Conservation (phyloP, 2,113 vertebrate species). For the Australoheros scitulus region DNA sequence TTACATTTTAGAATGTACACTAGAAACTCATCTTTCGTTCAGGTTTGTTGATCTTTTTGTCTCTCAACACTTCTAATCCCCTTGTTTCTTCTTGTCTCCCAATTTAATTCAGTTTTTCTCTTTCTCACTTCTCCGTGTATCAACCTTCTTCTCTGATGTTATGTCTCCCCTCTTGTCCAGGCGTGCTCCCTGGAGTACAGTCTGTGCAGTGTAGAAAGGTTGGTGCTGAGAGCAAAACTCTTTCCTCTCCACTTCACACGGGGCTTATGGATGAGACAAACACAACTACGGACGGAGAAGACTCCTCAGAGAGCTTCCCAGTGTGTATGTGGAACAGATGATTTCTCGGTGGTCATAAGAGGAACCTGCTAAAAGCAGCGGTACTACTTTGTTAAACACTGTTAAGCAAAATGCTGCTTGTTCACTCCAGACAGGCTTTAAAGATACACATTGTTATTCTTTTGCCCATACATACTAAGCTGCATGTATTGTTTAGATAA, state of each 20-base stretch:
- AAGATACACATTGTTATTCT: neutral
- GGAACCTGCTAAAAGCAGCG: conserved; percentile 45
- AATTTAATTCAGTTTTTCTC: conserved; percentile 29
- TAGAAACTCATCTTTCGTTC: neutral
- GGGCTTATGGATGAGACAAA: conserved; percentile 65
- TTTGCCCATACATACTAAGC: neutral
- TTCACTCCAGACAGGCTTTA: neutral
- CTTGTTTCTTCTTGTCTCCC: conserved; percentile 35
- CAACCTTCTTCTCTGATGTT: conserved; percentile 17
- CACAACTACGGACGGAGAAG: conserved; percentile 58
- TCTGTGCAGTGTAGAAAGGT: conserved; percentile 46
- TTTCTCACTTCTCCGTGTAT: conserved; percentile 12
- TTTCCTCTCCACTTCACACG: conserved; percentile 76
- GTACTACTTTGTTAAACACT: conserved; percentile 21
- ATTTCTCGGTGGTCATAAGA: conserved; percentile 42
- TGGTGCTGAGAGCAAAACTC: conserved; percentile 54
- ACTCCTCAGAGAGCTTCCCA: conserved; percentile 46
- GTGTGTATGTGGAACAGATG: conserved; percentile 43
- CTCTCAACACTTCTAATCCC: conserved; percentile 17
- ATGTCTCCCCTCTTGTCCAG: conserved; percentile 24
- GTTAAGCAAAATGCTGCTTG: conserved; percentile 34
- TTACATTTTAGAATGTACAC: neutral
- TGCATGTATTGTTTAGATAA: neutral
- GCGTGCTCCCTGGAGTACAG: conserved; percentile 59
- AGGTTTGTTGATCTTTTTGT: conserved; percentile 1